Percentiles rank a stretch among this genome's conserved stretches.
Conservation (phyloP, 2,888 invertebrate species). For the Drosophila limbata region DNA sequence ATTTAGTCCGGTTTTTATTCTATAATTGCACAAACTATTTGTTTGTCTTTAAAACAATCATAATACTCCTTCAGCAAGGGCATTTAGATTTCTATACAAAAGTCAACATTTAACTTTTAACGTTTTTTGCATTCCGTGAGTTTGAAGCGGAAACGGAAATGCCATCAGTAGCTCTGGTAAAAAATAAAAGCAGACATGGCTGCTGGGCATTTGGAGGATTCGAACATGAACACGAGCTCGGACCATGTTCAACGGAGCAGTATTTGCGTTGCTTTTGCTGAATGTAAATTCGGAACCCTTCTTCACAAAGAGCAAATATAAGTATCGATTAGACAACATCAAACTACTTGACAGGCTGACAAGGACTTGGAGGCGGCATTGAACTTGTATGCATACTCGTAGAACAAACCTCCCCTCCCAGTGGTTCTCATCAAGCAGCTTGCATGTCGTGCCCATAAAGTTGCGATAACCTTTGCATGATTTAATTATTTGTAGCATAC, state of each 20-base stretch:
- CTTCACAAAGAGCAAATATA: conserved; percentile 49
- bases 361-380: conserved; percentile 67
- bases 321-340: conserved; percentile 77
- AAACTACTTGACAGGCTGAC: conserved; percentile 68
- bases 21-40: not conserved
- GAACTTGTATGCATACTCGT: conserved; percentile 57
- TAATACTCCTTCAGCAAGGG: conserved; percentile 25
- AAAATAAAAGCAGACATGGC: conserved; percentile 25
- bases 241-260: conserved; percentile 19
- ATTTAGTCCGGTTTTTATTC: not conserved
- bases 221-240: conserved; percentile 12
- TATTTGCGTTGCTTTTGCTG: conserved; percentile 15
- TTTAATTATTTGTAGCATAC: conserved; percentile 78
- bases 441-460: conserved; percentile 53
- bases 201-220: conserved; percentile 34
- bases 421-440: not conserved
- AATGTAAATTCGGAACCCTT: conserved; percentile 44
- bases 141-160: conserved; percentile 72
- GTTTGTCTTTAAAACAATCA: conserved; percentile 9
- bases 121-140: conserved; percentile 26
- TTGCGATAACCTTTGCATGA: conserved; percentile 73
- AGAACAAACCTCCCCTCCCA: not conserved
- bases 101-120: conserved; percentile 37
- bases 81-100: conserved; percentile 26
- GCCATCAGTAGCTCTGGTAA: conserved; percentile 41